phyloP scores from a whole-genome alignment of 2,888 invertebrate species.

The Ellobium chinense region DNA sequence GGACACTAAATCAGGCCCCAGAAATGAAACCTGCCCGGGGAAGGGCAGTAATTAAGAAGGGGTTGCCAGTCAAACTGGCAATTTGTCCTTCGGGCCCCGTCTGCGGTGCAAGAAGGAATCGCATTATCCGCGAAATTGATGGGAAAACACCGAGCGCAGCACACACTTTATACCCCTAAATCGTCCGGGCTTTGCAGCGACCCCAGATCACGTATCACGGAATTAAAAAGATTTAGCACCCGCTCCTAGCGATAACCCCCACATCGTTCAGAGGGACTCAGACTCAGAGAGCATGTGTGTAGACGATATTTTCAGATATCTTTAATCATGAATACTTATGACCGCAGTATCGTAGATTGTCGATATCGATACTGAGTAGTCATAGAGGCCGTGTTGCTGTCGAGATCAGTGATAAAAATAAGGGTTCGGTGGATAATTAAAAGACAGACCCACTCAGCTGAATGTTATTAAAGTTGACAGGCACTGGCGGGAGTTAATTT shows the following conservation, averaged over 20 bases:
- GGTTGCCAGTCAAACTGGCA: conserved; percentile 50
- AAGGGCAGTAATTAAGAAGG: conserved; percentile 50
- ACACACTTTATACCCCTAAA: conserved; percentile 41
- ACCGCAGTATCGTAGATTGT: no score
- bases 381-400: no score
- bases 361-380: no score
- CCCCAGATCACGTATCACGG: conserved; percentile 33
- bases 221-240: conserved; percentile 43
- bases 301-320: no score
- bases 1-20: conserved; percentile 43
- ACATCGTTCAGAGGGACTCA: no score
- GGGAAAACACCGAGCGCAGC: conserved; percentile 36
- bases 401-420: no score
- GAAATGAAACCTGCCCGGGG: conserved; percentile 44
- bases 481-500: no score
- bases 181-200: conserved; percentile 30
- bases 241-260: conserved; percentile 10
- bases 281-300: no score
- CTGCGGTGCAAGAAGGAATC: conserved; percentile 36
- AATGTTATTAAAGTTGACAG: no score
- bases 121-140: conserved; percentile 45
- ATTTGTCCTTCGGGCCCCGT: conserved; percentile 47
- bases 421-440: no score
- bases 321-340: no score
- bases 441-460: no score